A percentile compares a stretch with the other conserved stretches of the same genome.
phyloP scores from a whole-genome alignment of 1,140 invertebrate species.

The Drosophila guanche region DNA sequence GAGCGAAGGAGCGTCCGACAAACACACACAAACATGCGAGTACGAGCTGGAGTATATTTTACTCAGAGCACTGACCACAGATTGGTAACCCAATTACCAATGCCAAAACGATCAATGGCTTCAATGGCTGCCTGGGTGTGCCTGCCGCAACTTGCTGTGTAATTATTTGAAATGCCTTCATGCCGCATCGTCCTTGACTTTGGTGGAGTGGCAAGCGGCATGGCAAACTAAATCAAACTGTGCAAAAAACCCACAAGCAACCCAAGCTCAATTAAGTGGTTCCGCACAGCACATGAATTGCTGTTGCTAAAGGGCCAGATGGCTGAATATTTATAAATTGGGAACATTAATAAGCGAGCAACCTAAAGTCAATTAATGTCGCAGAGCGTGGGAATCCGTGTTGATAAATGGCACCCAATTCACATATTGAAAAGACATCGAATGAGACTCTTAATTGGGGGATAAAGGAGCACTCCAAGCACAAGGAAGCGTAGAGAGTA shows the following conservation, averaged over 20 bases:
- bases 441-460: too few relatives aligned
- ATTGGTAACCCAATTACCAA: constrained; percentile 55
- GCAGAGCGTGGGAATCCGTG: neutral
- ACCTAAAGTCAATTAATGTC: constrained; percentile 6
- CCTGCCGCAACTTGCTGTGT: neutral
- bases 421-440: neutral
- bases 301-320: too few relatives aligned
- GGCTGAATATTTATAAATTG: too few relatives aligned
- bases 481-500: too few relatives aligned
- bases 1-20: neutral
- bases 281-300: neutral
- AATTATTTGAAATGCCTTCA: constrained; percentile 47
- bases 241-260: neutral
- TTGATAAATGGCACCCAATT: neutral
- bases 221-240: constrained; percentile 3
- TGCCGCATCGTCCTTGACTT: constrained; percentile 32
- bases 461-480: too few relatives aligned
- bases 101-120: constrained; percentile 36
- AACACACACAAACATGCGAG: too few relatives aligned
- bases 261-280: too few relatives aligned
- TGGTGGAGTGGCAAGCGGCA: constrained; percentile 3
- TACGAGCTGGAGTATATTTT: neutral
- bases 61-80: neutral
- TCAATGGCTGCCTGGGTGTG: constrained; percentile 3
- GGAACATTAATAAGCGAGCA: too few relatives aligned